Conservation (phyloP, 2,797 vertebrate species). For the Lithobates sylvaticus region DNA sequence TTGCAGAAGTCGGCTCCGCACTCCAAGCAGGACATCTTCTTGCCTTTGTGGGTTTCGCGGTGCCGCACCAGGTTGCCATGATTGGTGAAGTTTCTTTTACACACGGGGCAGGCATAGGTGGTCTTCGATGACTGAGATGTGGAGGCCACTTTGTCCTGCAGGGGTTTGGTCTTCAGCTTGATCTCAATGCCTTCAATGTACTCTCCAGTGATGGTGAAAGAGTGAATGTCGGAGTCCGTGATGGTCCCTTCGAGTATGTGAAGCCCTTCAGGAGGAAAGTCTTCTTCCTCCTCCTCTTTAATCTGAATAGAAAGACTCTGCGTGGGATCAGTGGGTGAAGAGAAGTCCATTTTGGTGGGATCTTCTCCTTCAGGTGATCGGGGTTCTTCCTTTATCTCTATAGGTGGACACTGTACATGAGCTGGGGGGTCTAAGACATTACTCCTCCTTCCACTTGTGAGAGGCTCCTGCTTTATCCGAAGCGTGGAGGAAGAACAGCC, state of each 20-base stretch:
- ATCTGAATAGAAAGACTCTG: not conserved
- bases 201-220: slow-evolving; percentile 23
- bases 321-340: not conserved
- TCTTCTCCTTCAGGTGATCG: not conserved
- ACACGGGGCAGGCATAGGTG: slow-evolving; percentile 27
- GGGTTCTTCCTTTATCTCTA: not conserved
- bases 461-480: not conserved
- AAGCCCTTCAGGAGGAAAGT: not conserved
- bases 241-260: not conserved
- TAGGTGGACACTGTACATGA: not conserved
- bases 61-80: slow-evolving; percentile 31
- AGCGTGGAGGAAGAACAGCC: too few relatives aligned
- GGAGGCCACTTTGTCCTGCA: not conserved
- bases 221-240: slow-evolving; percentile 1
- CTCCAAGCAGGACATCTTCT: slow-evolving; percentile 34
- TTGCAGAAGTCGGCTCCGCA: slow-evolving; percentile 31
- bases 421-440: not conserved
- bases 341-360: not conserved
- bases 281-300: not conserved
- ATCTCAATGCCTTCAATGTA: slow-evolving; percentile 32
- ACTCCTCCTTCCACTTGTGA: not conserved
- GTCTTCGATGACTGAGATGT: not conserved
- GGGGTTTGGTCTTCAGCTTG: not conserved
- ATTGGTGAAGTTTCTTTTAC: slow-evolving; percentile 28
- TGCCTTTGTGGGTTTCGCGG: slow-evolving; percentile 27